Evolutionary conservation across 2,888 invertebrate genomes (phyloP).

Genomic region (Xylocampa areola): DNA sequence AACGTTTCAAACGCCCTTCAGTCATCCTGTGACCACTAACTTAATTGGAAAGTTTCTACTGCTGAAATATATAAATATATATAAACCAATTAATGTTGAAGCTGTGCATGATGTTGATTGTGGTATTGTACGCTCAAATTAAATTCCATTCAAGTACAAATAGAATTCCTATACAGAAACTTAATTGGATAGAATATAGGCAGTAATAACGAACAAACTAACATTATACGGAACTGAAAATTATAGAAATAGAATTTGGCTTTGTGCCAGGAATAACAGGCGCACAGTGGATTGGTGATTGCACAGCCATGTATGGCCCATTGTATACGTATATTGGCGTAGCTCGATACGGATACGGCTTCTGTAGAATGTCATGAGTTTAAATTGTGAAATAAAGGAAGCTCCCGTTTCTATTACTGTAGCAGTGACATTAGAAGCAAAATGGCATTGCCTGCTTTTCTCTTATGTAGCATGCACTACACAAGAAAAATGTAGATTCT

Average conservation of each 20-base stretch:
- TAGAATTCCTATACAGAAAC: constrained; percentile 2
- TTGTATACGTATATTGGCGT: constrained; percentile 36
- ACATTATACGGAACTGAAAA: constrained; percentile 51
- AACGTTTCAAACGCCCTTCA: too few relatives aligned
- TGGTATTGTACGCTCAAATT: constrained; percentile 25
- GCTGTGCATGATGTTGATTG: too few relatives aligned
- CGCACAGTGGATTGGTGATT: constrained; percentile 45
- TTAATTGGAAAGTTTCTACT: background rate
- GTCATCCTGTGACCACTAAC: too few relatives aligned
- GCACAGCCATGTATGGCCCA: constrained; percentile 28
- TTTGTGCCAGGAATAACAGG: constrained; percentile 50
- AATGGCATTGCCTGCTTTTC: background rate
- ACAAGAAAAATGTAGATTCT: too few relatives aligned
- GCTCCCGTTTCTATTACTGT: constrained; percentile 28
- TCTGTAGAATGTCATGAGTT: constrained; percentile 26
- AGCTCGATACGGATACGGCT: constrained; percentile 34
- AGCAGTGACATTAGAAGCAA: constrained; percentile 2
- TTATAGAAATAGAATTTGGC: constrained; percentile 60
- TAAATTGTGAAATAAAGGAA: constrained; percentile 36
- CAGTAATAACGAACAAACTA: constrained; percentile 37
- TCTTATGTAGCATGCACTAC: background rate
- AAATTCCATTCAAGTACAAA: constrained; percentile 15
- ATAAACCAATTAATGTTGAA: too few relatives aligned
- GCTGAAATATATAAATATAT: too few relatives aligned
- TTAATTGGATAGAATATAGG: constrained; percentile 16